Evolutionary conservation across 2,113 vertebrate species (phyloP).

Genomic region (Oreochromis spilurus): DNA sequence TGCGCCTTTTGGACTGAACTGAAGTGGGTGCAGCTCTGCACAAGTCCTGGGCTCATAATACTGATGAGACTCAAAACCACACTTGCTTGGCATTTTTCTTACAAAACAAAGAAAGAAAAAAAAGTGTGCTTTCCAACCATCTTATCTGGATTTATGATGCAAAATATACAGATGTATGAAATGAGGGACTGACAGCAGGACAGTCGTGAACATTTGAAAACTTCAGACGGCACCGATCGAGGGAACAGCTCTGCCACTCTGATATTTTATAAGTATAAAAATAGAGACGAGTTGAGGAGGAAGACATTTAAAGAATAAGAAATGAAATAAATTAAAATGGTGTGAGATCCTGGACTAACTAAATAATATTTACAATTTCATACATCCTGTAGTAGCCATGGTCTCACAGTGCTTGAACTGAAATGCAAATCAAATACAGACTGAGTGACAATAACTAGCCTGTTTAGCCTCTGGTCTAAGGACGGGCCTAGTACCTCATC

Average conservation of each 20-base stretch:
- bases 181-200: constrained; percentile 12
- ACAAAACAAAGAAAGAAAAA: neutral
- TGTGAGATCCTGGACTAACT: constrained; percentile 31
- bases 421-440: constrained; percentile 28
- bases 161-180: constrained; percentile 16
- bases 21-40: neutral
- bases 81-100: neutral
- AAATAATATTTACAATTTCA: constrained; percentile 59
- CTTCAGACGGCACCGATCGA: neutral
- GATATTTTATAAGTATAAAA: constrained; percentile 41
- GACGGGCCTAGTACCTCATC: neutral
- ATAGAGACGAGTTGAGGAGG: constrained; percentile 22
- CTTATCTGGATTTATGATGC: neutral
- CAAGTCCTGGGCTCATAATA: constrained; percentile 11
- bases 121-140: neutral
- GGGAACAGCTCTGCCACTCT: neutral
- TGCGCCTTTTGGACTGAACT: neutral
- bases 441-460: neutral
- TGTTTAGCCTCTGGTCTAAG: neutral
- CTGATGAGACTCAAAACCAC: constrained; percentile 13
- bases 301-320: constrained; percentile 6
- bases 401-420: constrained; percentile 60
- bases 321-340: constrained; percentile 61
- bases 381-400: constrained; percentile 25
- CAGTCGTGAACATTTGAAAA: neutral